phyloP scores from a whole-genome alignment of 2,888 invertebrate genomes.

The Hetaerina titia region DNA sequence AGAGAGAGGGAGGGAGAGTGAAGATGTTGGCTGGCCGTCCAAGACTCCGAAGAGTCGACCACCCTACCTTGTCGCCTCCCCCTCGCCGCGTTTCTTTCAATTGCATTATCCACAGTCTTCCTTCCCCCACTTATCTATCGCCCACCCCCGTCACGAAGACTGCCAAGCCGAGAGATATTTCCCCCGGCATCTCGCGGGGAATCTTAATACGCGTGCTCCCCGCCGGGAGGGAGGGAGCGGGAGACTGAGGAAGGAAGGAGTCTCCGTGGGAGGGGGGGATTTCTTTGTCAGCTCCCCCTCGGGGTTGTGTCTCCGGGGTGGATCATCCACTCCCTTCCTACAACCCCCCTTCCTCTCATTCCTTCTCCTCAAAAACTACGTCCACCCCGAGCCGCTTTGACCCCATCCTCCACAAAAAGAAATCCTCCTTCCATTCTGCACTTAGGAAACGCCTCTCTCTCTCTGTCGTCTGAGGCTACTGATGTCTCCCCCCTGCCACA shows the following conservation, averaged over 20 bases:
- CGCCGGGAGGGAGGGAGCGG: neutral
- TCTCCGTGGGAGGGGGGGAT: neutral
- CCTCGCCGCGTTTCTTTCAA: neutral
- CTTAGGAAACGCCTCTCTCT: too few relatives aligned
- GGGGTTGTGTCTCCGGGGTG: neutral
- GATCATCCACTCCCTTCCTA: neutral
- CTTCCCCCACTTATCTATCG: neutral
- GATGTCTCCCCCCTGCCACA: too few relatives aligned
- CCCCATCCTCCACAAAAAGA: too few relatives aligned
- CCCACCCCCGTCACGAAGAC: constrained; percentile 7
- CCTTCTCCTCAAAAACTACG: too few relatives aligned
- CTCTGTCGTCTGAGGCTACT: too few relatives aligned
- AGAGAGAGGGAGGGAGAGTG: neutral
- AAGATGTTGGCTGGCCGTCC: neutral
- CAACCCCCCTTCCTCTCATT: neutral
- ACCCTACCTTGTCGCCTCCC: neutral
- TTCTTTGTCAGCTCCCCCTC: neutral
- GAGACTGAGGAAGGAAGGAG: neutral
- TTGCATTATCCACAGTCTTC: neutral
- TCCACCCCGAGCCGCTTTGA: too few relatives aligned
- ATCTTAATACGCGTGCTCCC: neutral
- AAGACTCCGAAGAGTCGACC: neutral
- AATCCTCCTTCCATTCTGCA: too few relatives aligned
- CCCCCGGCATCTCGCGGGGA: constrained; percentile 12
- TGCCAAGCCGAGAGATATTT: constrained; percentile 12